Evolutionary conservation across 1,140 invertebrate species (phyloP), one percentile per base, ranked within the genome.

Genomic region (Diploscapter pachys): DNA sequence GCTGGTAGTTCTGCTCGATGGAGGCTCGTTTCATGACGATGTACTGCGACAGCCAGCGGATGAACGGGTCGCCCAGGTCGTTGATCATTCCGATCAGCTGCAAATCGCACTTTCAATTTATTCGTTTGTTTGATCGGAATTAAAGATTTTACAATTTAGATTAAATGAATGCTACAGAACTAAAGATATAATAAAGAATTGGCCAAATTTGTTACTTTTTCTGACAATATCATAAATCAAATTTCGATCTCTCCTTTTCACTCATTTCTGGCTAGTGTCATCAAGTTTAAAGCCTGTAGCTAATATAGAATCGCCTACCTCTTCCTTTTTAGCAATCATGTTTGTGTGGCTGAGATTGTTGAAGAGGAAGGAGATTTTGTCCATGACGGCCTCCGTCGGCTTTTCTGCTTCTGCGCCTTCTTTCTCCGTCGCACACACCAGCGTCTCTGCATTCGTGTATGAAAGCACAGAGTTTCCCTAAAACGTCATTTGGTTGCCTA

Each of bases 331-430:
- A 75, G 91, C 90, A 8, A 49, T 53, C 78, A 99, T 89, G 88
- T 99, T 99, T 8, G 96, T 86, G 84, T 96, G 92, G 85, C 95
- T 98, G 51, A 99, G 88, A 87, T 99, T 99, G 85, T 99, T 99
- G 86, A 99, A 98, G 76, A 99, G 97, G 84, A 99, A 99, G 4
- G 94, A 95, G n/a, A 76, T 71, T 88, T 98, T 98, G 86, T 99
- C 96, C 81, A 90, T 89, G 52, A 95, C 88, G 0, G 89, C 87
- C 86, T 96, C 93, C 0, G 93, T 92, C 0, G 95, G 94, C 5
- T 91, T 87, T 4, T 90, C 91, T 0, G 95, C 90, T 85, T 94
- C 71, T 31, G 84, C 93, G 82, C 96, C 94, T 83, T 96, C 94
- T 82, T 93, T 92, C 84, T 96, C 93, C 0, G 93, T 95, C 5